phyloP scores from a whole-genome alignment of 1,140 invertebrate genomes.

The Papilio helenus region DNA sequence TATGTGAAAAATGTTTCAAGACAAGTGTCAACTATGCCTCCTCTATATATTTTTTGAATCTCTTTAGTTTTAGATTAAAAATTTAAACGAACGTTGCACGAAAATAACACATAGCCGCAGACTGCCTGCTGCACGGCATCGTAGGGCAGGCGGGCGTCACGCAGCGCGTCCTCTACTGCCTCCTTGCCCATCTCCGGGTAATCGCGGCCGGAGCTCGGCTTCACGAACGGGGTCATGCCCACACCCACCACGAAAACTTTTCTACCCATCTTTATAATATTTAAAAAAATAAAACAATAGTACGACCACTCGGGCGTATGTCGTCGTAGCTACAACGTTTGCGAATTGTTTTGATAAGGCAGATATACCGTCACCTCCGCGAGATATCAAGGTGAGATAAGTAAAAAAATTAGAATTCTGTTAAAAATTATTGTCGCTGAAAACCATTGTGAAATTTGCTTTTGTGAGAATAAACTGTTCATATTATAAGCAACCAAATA shows the following conservation, averaged over 20 bases:
- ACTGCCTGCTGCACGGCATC: conserved; percentile 93
- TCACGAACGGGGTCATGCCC: conserved; percentile 96
- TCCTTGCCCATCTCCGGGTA: conserved; percentile 98
- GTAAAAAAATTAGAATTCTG: conserved; percentile 2
- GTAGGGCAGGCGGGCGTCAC: conserved; percentile 93
- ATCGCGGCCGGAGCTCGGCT: conserved; percentile 93
- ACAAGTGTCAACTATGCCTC: too few relatives aligned
- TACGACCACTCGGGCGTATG: not conserved
- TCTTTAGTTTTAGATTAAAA: too few relatives aligned
- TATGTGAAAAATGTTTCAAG: too few relatives aligned
- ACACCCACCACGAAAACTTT: conserved; percentile 97
- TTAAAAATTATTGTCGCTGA: not conserved
- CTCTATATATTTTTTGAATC: too few relatives aligned
- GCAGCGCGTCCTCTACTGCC: conserved; percentile 93
- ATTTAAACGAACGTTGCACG: too few relatives aligned
- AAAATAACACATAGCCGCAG: conserved; percentile 98
- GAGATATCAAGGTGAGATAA: not conserved
- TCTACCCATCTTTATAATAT: conserved; percentile 59
- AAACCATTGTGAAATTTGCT: not conserved
- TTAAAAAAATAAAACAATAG: not conserved
- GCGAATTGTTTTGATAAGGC: not conserved
- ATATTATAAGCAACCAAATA: not conserved
- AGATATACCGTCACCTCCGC: not conserved
- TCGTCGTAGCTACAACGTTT: conserved; percentile 9
- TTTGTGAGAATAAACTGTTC: not conserved